phyloP scores from a whole-genome alignment of 2,888 invertebrate species.

The Periphyllus acericola region DNA sequence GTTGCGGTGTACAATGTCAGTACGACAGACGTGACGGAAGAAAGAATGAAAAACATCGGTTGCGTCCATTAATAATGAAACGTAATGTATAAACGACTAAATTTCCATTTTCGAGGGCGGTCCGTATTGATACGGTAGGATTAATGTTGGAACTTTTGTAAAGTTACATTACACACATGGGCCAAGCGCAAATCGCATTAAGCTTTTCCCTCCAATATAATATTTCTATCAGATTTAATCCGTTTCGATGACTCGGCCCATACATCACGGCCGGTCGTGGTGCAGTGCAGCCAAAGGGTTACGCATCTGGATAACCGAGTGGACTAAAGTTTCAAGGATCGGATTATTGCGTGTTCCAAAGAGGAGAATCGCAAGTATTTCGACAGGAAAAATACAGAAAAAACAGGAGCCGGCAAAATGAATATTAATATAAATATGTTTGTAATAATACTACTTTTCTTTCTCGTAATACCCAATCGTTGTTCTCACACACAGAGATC shows the following conservation, averaged over 20 bases:
- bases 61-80: background rate
- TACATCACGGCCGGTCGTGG: background rate
- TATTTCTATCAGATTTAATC: slow-evolving; percentile 26
- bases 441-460: background rate
- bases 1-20: background rate
- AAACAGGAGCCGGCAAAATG: background rate
- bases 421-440: background rate
- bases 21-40: background rate
- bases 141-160: slow-evolving; percentile 13
- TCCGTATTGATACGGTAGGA: background rate
- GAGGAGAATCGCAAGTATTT: slow-evolving; percentile 5
- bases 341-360: background rate
- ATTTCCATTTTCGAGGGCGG: background rate
- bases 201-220: background rate
- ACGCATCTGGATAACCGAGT: background rate
- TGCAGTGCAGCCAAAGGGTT: background rate
- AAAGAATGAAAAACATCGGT: too few relatives aligned
- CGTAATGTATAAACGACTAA: background rate
- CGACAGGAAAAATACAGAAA: background rate
- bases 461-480: background rate
- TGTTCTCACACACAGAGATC: background rate
- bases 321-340: background rate
- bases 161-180: background rate
- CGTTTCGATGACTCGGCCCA: background rate
- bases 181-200: background rate